phyloP scores from a whole-genome alignment of 2,797 vertebrate species.

The Coccyzus lansbergi region DNA sequence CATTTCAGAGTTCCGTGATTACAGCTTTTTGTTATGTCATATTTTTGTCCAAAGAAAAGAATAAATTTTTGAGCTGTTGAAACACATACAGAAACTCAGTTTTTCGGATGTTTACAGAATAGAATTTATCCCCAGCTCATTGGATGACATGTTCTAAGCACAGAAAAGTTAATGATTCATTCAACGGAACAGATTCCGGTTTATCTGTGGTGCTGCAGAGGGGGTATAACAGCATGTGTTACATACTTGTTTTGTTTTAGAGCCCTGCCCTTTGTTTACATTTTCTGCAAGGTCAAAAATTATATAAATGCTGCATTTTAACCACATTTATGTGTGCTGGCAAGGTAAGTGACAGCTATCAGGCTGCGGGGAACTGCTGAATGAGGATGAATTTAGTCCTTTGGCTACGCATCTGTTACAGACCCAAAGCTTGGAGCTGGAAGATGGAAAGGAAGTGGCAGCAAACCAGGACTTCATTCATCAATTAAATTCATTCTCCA shows the following conservation, averaged over 20 bases:
- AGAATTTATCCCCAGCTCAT: background rate
- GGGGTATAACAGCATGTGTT: background rate
- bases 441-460: constrained; percentile 25
- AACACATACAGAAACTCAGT: background rate
- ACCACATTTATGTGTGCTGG: background rate
- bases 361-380: background rate
- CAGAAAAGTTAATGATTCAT: background rate
- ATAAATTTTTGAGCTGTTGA: background rate
- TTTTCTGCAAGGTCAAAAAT: background rate
- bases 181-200: background rate
- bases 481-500: constrained; percentile 54
- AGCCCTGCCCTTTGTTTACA: background rate
- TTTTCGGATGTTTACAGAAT: background rate
- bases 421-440: background rate
- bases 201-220: background rate
- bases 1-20: background rate
- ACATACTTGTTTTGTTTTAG: background rate
- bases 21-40: background rate
- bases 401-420: background rate
- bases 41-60: background rate
- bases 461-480: constrained; percentile 35
- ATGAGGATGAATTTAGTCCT: background rate
- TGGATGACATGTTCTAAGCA: background rate
- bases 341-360: background rate
- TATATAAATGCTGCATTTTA: background rate